These are phyloP conservation scores for Cheilosia scutellata DNA, from an alignment of 2,888 invertebrate species.

Conservation along the genomic window DNA sequence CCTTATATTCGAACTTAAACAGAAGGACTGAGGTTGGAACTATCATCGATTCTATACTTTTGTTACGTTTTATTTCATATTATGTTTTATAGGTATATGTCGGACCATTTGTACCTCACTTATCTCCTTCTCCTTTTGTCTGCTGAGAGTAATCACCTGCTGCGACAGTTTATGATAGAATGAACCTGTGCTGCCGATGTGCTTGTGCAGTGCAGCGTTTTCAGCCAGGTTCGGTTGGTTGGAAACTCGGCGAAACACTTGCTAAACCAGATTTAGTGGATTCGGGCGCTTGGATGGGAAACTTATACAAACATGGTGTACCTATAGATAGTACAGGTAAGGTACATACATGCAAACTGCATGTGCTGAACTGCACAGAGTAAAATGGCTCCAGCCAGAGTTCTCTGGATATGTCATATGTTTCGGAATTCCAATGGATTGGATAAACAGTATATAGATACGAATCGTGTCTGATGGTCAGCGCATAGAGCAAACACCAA, in stretches of 20 bases:
- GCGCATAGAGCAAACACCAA: background rate
- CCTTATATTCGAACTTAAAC: constrained; percentile 25
- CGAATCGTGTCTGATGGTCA: background rate
- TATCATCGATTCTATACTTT: constrained; percentile 48
- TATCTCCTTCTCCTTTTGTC: constrained; percentile 51
- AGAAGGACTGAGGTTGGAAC: constrained; percentile 19
- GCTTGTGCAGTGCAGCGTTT: background rate
- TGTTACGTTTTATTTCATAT: constrained; percentile 44
- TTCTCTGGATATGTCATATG: background rate
- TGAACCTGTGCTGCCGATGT: constrained; percentile 35
- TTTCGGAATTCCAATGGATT: constrained; percentile 5
- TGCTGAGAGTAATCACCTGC: constrained; percentile 59
- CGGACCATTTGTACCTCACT: constrained; percentile 54
- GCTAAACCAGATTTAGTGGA: constrained; percentile 27
- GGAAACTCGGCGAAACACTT: constrained; percentile 3
- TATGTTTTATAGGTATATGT: constrained; percentile 44
- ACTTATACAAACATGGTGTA: background rate
- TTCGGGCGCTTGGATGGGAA: background rate
- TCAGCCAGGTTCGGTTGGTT: constrained; percentile 26
- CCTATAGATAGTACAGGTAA: too few species aligned
- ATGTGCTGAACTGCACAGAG: background rate
- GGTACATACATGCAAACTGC: too few species aligned
- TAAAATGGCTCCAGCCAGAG: background rate
- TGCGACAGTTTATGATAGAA: constrained; percentile 54
- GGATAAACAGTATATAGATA: background rate